Percentiles rank a stretch among this genome's conserved stretches.
phyloP scores from a whole-genome alignment of 2,113 vertebrate species.

The Pseudorhombus dupliciocellatus region DNA sequence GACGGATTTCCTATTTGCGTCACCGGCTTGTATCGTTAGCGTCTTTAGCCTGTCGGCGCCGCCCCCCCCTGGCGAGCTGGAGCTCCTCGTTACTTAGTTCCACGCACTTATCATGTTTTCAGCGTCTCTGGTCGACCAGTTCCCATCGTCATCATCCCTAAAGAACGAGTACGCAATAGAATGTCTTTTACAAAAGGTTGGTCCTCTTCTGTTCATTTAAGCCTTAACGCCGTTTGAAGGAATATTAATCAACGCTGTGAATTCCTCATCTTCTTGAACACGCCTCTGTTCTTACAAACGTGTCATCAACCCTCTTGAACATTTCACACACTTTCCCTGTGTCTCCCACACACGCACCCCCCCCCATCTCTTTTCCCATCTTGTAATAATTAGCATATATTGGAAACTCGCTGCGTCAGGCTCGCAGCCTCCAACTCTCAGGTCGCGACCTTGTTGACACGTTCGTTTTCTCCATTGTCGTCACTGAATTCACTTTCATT shows the following conservation, averaged over 20 bases:
- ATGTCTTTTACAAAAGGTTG: too few relatives aligned
- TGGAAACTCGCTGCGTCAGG: slow-evolving; percentile 48
- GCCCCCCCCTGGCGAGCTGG: too few relatives aligned
- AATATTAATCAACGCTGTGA: too few relatives aligned
- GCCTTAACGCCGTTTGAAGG: too few relatives aligned
- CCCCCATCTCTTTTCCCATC: slow-evolving; percentile 25
- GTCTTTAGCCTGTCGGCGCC: too few relatives aligned
- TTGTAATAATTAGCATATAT: slow-evolving; percentile 62
- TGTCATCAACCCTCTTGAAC: slow-evolving; percentile 10
- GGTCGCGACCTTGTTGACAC: slow-evolving; percentile 43
- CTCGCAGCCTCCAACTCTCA: slow-evolving; percentile 41
- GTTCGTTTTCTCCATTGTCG: slow-evolving; percentile 23
- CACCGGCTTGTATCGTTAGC: too few relatives aligned
- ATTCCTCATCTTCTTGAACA: not conserved
- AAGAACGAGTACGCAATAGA: too few relatives aligned
- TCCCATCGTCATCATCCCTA: too few relatives aligned
- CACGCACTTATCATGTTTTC: too few relatives aligned
- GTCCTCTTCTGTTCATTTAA: too few relatives aligned
- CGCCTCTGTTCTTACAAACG: not conserved
- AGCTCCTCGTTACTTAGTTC: too few relatives aligned
- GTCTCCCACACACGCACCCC: slow-evolving; percentile 23
- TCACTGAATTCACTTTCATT: slow-evolving; percentile 31
- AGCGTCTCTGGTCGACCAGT: too few relatives aligned
- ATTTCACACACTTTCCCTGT: slow-evolving; percentile 20
- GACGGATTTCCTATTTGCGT: not conserved